These are phyloP conservation scores for Panagrolaimus sp. DNA, from an alignment of 1,140 invertebrate genomes.

Conservation along the genomic window DNA sequence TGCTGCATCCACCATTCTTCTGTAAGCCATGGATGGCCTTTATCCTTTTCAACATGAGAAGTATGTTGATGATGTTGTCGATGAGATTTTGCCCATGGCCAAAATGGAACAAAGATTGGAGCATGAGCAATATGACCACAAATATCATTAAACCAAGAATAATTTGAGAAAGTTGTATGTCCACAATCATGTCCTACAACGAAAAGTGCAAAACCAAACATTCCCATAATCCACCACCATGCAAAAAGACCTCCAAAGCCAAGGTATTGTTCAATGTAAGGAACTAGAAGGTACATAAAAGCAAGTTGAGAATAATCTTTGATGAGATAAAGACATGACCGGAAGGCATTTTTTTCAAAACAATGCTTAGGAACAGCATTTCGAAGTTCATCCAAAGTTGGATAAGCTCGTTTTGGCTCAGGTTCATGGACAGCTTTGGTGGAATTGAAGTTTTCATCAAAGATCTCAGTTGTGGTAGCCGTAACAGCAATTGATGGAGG, in stretches of 20 bases:
- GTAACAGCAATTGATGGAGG: too few relatives aligned
- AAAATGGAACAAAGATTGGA: slow-evolving; percentile 45
- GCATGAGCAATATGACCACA: slow-evolving; percentile 50
- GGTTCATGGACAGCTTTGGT: not conserved
- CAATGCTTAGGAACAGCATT: slow-evolving; percentile 54
- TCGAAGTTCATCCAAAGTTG: slow-evolving; percentile 35
- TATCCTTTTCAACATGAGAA: slow-evolving; percentile 44
- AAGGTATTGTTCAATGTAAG: slow-evolving; percentile 34
- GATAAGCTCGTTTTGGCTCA: slow-evolving; percentile 21
- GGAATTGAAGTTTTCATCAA: too few relatives aligned
- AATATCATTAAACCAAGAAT: slow-evolving; percentile 47
- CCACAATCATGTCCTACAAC: slow-evolving; percentile 61
- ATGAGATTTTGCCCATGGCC: slow-evolving; percentile 49
- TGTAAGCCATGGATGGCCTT: slow-evolving; percentile 44
- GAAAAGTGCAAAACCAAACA: slow-evolving; percentile 59
- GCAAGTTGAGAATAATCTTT: slow-evolving; percentile 52
- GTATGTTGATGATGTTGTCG: slow-evolving; percentile 44
- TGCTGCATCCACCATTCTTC: slow-evolving; percentile 33
- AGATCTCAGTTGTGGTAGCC: too few relatives aligned
- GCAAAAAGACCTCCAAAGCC: slow-evolving; percentile 34
- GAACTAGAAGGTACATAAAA: slow-evolving; percentile 38
- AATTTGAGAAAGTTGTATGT: slow-evolving; percentile 60
- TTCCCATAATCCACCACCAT: slow-evolving; percentile 54
- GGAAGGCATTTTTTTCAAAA: slow-evolving; percentile 52
- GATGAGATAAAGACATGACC: slow-evolving; percentile 58